Percentiles rank a stretch among this genome's conserved stretches.
Evolutionary conservation across 2,888 invertebrate genomes (phyloP).

Genomic region (Cantharis rustica): DNA sequence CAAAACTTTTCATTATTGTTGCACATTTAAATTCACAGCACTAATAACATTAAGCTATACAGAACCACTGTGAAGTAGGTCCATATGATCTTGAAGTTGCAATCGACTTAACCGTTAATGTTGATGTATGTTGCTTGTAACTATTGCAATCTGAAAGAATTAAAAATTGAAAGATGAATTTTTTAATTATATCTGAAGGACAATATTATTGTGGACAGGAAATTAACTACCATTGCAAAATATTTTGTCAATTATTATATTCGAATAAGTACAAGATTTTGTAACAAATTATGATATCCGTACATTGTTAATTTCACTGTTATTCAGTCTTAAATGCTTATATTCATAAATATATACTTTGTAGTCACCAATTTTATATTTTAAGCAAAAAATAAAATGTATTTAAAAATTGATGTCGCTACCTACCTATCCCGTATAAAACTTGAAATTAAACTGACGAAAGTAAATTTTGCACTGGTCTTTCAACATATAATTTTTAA

Average conservation of each 20-base stretch:
- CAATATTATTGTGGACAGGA: neutral
- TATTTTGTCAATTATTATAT: neutral
- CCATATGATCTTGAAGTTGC: neutral
- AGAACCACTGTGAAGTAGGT: neutral
- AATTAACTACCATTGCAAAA: neutral
- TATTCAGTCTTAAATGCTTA: neutral
- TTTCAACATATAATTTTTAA: neutral
- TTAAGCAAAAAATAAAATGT: neutral
- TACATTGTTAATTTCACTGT: neutral
- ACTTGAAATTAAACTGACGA: neutral
- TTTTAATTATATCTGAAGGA: neutral
- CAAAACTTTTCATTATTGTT: conserved; percentile 3
- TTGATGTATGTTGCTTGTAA: neutral
- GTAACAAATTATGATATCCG: neutral
- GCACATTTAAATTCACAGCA: neutral
- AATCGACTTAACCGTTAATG: neutral
- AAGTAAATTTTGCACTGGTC: neutral
- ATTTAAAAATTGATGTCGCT: neutral
- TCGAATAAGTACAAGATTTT: neutral
- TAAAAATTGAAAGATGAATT: neutral
- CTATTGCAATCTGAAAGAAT: neutral
- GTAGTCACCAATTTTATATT: neutral
- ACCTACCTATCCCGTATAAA: neutral
- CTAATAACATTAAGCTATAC: neutral
- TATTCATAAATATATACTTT: neutral